A percentile compares a stretch with the other conserved stretches of the same genome.
These are phyloP conservation scores for Phenganax stokvisi DNA, from an alignment of 92 coral and sea anemone genomes.

Conservation along the genomic window DNA sequence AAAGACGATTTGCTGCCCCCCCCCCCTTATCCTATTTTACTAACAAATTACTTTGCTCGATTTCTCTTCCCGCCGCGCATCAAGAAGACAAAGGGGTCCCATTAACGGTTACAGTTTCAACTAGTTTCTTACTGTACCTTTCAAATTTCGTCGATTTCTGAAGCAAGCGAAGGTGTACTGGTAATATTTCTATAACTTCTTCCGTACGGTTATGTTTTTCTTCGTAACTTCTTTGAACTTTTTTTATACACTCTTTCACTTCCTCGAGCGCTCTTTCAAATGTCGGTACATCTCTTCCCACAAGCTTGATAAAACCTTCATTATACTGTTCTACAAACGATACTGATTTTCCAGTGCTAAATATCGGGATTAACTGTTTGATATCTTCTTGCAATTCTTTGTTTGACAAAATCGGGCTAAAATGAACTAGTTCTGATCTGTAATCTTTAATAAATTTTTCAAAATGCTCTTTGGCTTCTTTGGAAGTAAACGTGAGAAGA, in stretches of 20 bases:
- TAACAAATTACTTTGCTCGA: too few relatives aligned
- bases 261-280: background rate
- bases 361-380: background rate
- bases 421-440: constrained; percentile 15
- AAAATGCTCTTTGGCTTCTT: constrained; percentile 1
- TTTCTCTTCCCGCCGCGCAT: too few relatives aligned
- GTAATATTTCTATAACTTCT: background rate
- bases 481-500: background rate
- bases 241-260: constrained; percentile 8
- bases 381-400: constrained; percentile 1
- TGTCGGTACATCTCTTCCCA: background rate
- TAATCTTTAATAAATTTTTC: background rate
- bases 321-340: constrained; percentile 4
- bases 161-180: background rate
- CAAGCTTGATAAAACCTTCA: constrained; percentile 11
- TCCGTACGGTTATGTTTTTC: background rate
- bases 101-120: too few relatives aligned
- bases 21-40: too few relatives aligned
- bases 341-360: background rate
- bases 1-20: background rate
- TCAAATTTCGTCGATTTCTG: constrained; percentile 8
- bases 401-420: background rate
- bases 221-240: background rate
- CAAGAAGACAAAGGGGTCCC: too few relatives aligned
- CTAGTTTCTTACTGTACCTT: background rate